Conservation (phyloP, 2,113 vertebrate genomes). For the Anhinga anhinga region DNA sequence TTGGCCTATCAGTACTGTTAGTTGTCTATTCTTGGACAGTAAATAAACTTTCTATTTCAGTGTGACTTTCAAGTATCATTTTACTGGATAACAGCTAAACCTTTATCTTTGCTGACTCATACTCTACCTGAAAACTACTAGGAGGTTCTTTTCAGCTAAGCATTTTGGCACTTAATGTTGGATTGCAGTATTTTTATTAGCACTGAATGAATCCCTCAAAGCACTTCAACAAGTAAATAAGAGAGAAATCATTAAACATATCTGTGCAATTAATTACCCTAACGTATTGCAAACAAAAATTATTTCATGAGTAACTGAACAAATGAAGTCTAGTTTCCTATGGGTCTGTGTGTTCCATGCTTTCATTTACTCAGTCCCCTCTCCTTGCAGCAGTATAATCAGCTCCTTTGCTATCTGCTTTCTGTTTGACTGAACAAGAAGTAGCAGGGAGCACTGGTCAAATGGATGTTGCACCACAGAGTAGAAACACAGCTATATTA, state of each 20-base stretch:
- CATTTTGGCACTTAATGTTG: neutral
- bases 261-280: neutral
- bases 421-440: neutral
- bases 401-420: neutral
- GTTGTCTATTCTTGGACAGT: neutral
- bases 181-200: neutral
- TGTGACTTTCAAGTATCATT: neutral
- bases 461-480: neutral
- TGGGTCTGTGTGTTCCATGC: neutral
- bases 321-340: neutral
- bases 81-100: neutral
- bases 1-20: neutral
- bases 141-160: neutral
- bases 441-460: neutral
- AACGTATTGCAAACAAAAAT: neutral
- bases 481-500: neutral
- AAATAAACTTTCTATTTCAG: slow-evolving; percentile 8
- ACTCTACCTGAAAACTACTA: neutral
- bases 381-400: neutral
- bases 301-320: neutral
- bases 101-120: neutral
- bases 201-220: neutral
- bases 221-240: neutral
- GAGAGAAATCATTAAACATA: neutral
- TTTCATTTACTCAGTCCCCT: neutral